Base-by-base conservation (phyloP, 2,113 vertebrate genomes). In the Corythornis madagascariensis region DNA sequence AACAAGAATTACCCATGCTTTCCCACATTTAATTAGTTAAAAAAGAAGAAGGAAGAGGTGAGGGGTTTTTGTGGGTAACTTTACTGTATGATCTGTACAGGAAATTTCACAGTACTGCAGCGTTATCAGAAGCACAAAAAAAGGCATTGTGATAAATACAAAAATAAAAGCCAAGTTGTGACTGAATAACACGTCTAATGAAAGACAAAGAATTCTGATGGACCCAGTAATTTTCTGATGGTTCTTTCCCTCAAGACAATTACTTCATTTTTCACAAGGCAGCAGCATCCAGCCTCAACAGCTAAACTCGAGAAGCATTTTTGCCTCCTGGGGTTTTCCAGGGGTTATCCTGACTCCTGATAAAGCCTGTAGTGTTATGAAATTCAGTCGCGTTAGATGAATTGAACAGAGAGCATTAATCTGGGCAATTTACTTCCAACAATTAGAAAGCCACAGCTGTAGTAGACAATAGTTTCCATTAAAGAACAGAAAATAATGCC, bases 281-380 rank as follows among this genome's bases (percentile, higher is more conserved):
- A 79, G 57, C 72, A 92, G 56, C 93, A 94, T 88, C 83, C 83
- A 89, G 82, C 75, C 84, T 89, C 93, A 94, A 89, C 83, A 92
- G 90, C 91, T 28, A 93, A 94, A 94, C 93, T 86, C 91, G 89
- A 96, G 69, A 95, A 75, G 96, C 86, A 94, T 95, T 96, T 97
- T 60, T 96, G 93, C 96, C 96, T 93, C 72, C 79, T 92, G 83
- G 92, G 92, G 77, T 91, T 96, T 93, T 96, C 80, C 59, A 82
- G 81, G 79, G 91, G 88, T 93, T 96, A 79, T 70, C 95, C n/a
- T 94, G 88, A 52, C 83, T 64, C 22, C 86, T 95, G 95, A 97
- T 96, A 97, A 97, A 96, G 96, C 91, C 73, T 35, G 69, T 73
- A 97, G 95, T 96, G 96, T 97, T 97, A 79, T 9, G 48, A 90